A percentile compares a stretch with the other conserved stretches of the same genome.
phyloP scores from a whole-genome alignment of 1,140 invertebrate species.

The Cydia fagiglandana region DNA sequence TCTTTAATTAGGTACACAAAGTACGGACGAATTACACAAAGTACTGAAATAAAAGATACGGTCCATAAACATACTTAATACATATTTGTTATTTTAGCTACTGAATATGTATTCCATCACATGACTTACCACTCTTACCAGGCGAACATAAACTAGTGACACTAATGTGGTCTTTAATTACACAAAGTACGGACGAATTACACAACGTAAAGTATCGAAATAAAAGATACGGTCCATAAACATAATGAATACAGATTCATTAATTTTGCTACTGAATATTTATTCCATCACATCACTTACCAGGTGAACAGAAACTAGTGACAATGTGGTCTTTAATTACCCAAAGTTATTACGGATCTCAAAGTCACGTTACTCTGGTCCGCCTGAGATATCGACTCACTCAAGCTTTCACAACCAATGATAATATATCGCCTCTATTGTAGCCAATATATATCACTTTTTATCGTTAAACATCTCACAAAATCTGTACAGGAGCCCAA shows the following conservation, averaged over 20 bases:
- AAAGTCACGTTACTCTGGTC: background rate
- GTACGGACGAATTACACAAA: too few species aligned
- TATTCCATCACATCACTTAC: too few species aligned
- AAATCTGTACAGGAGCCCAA: background rate
- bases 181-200: too few species aligned
- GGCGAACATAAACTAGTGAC: too few species aligned
- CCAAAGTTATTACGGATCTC: background rate
- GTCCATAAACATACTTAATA: background rate
- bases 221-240: background rate
- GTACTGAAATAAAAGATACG: background rate
- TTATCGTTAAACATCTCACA: constrained; percentile 11
- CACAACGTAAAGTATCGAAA: too few species aligned
- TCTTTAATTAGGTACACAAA: background rate
- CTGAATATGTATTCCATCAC: too few species aligned
- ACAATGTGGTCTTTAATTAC: background rate
- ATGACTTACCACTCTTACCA: too few species aligned
- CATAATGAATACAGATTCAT: background rate
- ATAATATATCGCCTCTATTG: background rate
- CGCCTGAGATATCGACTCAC: background rate
- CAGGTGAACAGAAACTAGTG: too few species aligned
- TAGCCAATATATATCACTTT: background rate
- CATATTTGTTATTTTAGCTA: too few species aligned
- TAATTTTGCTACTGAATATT: too few species aligned
- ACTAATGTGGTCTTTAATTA: too few species aligned
- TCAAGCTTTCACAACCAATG: background rate